Base-by-base conservation (phyloP, 2,113 vertebrate genomes). In the Lamprologus tigripictilis region DNA sequence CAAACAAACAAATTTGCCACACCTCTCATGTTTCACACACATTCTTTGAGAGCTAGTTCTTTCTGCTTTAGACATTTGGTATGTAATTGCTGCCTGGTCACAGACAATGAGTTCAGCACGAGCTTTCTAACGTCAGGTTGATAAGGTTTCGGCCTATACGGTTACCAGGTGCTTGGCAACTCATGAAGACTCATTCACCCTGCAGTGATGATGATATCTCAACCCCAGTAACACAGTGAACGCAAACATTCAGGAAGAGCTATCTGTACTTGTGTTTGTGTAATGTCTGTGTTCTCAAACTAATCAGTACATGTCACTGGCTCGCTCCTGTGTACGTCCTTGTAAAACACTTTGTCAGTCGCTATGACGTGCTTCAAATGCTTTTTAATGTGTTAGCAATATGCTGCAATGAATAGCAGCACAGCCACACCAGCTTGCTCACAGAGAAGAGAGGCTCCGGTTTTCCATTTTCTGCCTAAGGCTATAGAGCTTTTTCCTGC, bases 101-200 rank as follows among this genome's bases (percentile, higher is more conserved):
- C 40, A 86, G 83, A 45, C 3, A 63, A 78, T 80, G 91, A 81
- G 84, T 35, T 86, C 87, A 84, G 87, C 53, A 42, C 51, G 86
- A 92, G 66, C 92, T 84, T 78, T 81, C 63, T 53, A 17, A 90
- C 82, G 68, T 78, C 86, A 80, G 78, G 81, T 89, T 83, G 89
- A 94, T 95, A 94, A 92, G 91, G 93, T 93, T 93, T 92, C 87
- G 6, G 61, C 88, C 87, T 93, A 89, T 96, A 92, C 83, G 40
- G 92, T 95, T 96, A 96, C 93, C 90, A 91, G 93, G 90, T 96
- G 95, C 94, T 93, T 94, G 92, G 93, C 92, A 94, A 95, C 93
- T 92, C 87, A 82, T 6, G 73, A 4, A 61, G 23, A 84, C 87
- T 80, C 85, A 63, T 35, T 84, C 45, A 73, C 53, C 55, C 84